Conservation (phyloP, 2,113 vertebrate genomes). For the Castor canadensis region DNA sequence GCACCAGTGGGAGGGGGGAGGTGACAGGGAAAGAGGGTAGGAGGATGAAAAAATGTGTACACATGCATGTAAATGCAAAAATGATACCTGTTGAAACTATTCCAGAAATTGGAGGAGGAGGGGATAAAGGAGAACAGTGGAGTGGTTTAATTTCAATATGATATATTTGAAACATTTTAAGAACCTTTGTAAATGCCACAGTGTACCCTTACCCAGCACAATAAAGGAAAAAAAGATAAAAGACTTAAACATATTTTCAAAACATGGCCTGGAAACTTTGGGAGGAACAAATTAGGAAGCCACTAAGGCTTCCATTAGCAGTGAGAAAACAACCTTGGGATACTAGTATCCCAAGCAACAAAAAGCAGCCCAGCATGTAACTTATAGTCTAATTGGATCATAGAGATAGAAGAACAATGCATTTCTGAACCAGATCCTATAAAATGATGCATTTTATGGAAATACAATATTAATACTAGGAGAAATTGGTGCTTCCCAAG, state of each 20-base stretch:
- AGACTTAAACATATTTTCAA: constrained; percentile 72
- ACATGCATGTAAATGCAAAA: too few relatives aligned
- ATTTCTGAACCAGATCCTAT: constrained; percentile 37
- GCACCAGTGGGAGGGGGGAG: too few relatives aligned
- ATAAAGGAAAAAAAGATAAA: too few relatives aligned
- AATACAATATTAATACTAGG: constrained; percentile 14
- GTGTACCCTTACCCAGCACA: too few relatives aligned
- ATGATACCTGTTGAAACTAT: too few relatives aligned
- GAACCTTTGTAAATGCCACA: too few relatives aligned
- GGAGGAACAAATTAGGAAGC: constrained; percentile 52
- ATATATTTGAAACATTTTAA: too few relatives aligned
- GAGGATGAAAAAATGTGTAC: too few relatives aligned
- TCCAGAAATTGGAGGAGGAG: too few relatives aligned
- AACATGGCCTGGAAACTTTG: constrained; percentile 71
- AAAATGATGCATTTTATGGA: constrained; percentile 46
- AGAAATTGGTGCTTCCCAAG: background rate
- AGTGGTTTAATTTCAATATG: too few relatives aligned
- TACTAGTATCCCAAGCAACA: constrained; percentile 43
- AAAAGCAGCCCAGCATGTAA: constrained; percentile 61
- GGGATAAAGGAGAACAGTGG: too few relatives aligned
- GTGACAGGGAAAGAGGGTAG: too few relatives aligned
- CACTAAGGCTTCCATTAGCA: constrained; percentile 59
- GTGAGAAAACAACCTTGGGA: constrained; percentile 60
- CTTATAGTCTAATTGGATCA: constrained; percentile 63
- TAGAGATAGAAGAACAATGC: constrained; percentile 36